These are phyloP conservation scores for Laterallus jamaicensis DNA, from an alignment of 2,113 vertebrate species.

Conservation along the genomic window DNA sequence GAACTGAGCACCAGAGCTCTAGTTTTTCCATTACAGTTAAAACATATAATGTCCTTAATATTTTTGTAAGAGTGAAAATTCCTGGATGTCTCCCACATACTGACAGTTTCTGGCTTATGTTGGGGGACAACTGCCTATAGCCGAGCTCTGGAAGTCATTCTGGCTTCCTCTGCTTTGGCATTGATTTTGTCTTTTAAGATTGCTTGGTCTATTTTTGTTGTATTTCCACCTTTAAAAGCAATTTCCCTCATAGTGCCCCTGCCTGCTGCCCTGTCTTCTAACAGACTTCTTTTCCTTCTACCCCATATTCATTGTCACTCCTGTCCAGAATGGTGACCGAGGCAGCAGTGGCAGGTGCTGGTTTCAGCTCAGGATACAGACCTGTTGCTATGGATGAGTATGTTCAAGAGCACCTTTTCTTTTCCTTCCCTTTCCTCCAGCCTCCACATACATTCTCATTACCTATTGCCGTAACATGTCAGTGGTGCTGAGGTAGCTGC, in stretches of 20 bases:
- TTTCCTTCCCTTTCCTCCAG: background rate
- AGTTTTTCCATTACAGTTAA: conserved; percentile 69
- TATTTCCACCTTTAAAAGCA: conserved; percentile 44
- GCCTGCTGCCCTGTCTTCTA: background rate
- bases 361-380: background rate
- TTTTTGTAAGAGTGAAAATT: conserved; percentile 61
- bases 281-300: background rate
- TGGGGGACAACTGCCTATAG: conserved; percentile 54
- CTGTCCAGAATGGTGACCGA: background rate
- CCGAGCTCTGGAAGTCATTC: conserved; percentile 54
- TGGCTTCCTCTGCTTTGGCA: conserved; percentile 46
- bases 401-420: background rate
- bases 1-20: conserved; percentile 45
- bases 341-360: background rate
- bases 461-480: background rate
- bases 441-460: background rate
- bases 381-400: background rate
- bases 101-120: conserved; percentile 60
- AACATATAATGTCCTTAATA: conserved; percentile 65
- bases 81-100: conserved; percentile 43
- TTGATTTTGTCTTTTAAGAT: conserved; percentile 43
- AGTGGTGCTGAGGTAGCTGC: background rate
- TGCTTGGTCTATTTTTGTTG: conserved; percentile 30
- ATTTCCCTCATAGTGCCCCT: background rate
- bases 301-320: background rate